A percentile compares a stretch with the other conserved stretches of the same genome.
Conservation (phyloP, 2,797 vertebrate species). For the Esox masquinongy region DNA sequence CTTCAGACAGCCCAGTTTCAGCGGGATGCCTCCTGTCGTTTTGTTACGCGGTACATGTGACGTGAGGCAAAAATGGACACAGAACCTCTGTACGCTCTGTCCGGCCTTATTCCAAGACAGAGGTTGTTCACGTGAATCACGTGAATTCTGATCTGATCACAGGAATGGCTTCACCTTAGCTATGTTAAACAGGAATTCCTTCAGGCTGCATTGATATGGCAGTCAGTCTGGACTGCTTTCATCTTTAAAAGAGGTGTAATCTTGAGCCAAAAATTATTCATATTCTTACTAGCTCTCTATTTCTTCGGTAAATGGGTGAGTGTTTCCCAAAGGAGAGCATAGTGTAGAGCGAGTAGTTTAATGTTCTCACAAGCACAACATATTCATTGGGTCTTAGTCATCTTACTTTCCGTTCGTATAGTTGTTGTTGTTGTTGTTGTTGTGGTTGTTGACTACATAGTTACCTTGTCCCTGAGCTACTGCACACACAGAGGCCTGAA, state of each 20-base stretch:
- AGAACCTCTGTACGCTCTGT: background rate
- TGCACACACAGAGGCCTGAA: too few relatives aligned
- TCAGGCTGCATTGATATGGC: background rate
- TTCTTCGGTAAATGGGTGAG: too few relatives aligned
- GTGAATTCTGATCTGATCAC: background rate
- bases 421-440: background rate
- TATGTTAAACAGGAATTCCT: background rate
- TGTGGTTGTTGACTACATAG: too few relatives aligned
- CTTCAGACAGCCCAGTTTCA: background rate
- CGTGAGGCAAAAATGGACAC: conserved; percentile 3
- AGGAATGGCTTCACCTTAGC: background rate
- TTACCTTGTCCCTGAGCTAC: too few relatives aligned
- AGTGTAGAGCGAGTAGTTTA: background rate
- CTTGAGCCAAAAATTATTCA: background rate
- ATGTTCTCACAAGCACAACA: background rate
- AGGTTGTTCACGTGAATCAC: background rate
- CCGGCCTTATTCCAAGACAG: background rate
- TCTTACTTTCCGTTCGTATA: background rate
- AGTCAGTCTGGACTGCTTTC: background rate
- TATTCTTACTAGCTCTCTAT: background rate
- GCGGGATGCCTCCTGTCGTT: background rate
- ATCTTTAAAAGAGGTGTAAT: background rate
- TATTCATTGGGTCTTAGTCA: background rate
- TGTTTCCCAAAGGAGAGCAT: background rate
- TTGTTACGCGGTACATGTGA: conserved; percentile 6